phyloP scores from a whole-genome alignment of 2,888 invertebrate species.

The Drosophila algonquin region DNA sequence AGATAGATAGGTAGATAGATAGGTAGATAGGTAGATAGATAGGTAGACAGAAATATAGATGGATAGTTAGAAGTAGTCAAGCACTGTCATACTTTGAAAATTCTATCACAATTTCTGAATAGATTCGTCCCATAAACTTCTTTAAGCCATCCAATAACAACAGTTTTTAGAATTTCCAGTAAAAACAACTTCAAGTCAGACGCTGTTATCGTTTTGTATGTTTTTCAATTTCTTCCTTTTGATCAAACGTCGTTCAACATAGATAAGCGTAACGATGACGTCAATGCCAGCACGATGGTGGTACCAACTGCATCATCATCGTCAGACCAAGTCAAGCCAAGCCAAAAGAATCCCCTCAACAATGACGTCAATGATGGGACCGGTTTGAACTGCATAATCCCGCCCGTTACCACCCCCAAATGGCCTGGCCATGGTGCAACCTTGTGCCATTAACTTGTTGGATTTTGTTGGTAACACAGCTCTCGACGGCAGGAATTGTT shows the following conservation, averaged over 20 bases:
- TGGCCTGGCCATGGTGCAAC: slow-evolving; percentile 14
- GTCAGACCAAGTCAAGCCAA: slow-evolving; percentile 2
- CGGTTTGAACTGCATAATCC: slow-evolving; percentile 59
- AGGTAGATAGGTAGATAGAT: no score
- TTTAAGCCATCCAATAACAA: background rate
- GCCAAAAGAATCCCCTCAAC: slow-evolving; percentile 18
- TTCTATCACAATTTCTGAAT: no score
- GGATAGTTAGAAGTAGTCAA: no score
- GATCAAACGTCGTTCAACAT: slow-evolving; percentile 5
- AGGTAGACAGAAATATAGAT: no score
- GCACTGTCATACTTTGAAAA: no score
- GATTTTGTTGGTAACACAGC: slow-evolving; percentile 14
- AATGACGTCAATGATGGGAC: slow-evolving; percentile 32
- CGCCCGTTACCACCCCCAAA: slow-evolving; percentile 10
- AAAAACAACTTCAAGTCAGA: background rate
- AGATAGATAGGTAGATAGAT: no score
- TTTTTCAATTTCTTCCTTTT: background rate
- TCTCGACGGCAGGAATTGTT: slow-evolving; percentile 11
- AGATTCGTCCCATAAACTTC: background rate
- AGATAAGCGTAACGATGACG: slow-evolving; percentile 32
- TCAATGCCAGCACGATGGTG: slow-evolving; percentile 13
- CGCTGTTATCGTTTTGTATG: background rate
- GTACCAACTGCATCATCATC: slow-evolving; percentile 55
- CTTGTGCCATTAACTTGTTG: slow-evolving; percentile 31
- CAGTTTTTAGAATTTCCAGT: background rate